phyloP scores from a whole-genome alignment of 2,113 vertebrate genomes.

The Sisor rabdophorus region DNA sequence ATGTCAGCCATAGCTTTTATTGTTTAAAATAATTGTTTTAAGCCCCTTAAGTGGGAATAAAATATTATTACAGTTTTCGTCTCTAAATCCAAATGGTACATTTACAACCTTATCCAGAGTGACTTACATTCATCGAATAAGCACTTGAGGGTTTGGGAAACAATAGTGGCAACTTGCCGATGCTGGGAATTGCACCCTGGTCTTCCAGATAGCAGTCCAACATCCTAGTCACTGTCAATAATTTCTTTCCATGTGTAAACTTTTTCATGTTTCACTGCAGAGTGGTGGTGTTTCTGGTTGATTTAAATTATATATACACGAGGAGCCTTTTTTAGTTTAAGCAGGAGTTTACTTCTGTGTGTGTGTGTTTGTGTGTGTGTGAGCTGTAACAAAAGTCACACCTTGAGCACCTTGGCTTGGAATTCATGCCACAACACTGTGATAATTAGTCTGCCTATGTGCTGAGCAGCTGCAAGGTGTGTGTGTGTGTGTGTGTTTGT shows the following conservation, averaged over 20 bases:
- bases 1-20: too few relatives aligned
- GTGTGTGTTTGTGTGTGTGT: slow-evolving; percentile 15
- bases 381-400: slow-evolving; percentile 15
- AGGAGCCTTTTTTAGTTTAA: neutral
- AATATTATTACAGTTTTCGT: too few relatives aligned
- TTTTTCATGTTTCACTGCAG: neutral
- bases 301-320: neutral
- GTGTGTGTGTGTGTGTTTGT: neutral
- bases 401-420: neutral
- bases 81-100: too few relatives aligned
- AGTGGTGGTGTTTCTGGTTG: neutral
- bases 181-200: too few relatives aligned
- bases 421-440: neutral
- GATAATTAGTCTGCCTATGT: neutral
- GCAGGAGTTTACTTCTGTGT: slow-evolving; percentile 10
- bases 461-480: neutral
- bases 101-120: too few relatives aligned
- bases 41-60: too few relatives aligned
- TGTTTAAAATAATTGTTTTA: too few relatives aligned
- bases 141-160: too few relatives aligned
- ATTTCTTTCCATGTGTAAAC: neutral
- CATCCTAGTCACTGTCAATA: too few relatives aligned
- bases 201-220: too few relatives aligned
- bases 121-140: too few relatives aligned
- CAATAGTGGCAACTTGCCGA: too few relatives aligned